Evolutionary conservation across 2,797 vertebrate genomes (phyloP), one percentile per base, ranked within the genome.

Genomic region (Gorsachius magnificus): DNA sequence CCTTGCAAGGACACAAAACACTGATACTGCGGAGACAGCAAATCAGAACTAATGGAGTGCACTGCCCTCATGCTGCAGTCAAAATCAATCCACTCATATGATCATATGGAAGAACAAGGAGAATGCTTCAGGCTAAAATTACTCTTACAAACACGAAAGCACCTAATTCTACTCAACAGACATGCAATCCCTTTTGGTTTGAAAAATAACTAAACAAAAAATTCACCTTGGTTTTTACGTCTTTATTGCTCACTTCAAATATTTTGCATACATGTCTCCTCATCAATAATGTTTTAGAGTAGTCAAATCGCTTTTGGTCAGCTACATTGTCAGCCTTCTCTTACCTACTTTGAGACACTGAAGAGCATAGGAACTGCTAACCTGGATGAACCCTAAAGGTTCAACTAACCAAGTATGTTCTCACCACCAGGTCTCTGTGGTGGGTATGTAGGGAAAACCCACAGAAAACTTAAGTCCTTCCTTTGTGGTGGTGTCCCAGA

Each of bases 11-110:
- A 90, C 90, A 91, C 53, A 83, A 48, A 91, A 24, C 19, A 87
- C 41, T 86, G 80, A 71, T 69, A 76, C 18, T 33, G 88, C 83
- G 63, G 53, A 94, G 78, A 90, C 16, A 93, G 76, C 45, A 87
- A 95, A 93, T 83, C 51, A 57, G 64, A 83, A 95, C 87, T 87
- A 95, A 94, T 56, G 74, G 71, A 84, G 81, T 90, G 91, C 53
- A 45, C 28, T 83, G 80, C 53, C 50, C 66, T 96, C 53, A 72
- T 77, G 77, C 29, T 91, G 81, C 61, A 86, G 58, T 72, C 54
- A 96, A 97, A 97, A 97, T 95, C 95, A 95, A 97, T 97, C 56
- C 72, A 78, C 61, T 38, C 81, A 74, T 84, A 85, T 7, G 65
- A 93, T 80, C 75, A 92, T 36, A 91, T 6, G 45, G 74, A 97